phyloP scores from a whole-genome alignment of 2,888 invertebrate species.

The Hedya salicella region DNA sequence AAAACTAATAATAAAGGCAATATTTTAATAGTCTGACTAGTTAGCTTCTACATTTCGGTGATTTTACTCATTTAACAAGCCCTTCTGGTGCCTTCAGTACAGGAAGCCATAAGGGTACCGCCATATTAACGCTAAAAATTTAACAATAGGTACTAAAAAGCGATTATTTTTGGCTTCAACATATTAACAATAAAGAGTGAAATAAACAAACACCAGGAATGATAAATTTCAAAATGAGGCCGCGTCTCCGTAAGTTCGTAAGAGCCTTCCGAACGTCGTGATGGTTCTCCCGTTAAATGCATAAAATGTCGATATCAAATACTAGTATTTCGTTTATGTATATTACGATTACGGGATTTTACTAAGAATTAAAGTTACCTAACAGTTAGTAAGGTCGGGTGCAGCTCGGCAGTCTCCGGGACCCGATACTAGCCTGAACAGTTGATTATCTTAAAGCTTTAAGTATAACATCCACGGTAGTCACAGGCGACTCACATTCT shows the following conservation, averaged over 20 bases:
- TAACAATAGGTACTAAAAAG: slow-evolving; percentile 28
- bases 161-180: slow-evolving; percentile 41
- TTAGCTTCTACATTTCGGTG: slow-evolving; percentile 14
- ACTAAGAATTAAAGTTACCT: slow-evolving; percentile 27
- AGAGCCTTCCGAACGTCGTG: slow-evolving; percentile 10
- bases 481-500: slow-evolving; percentile 21
- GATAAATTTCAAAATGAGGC: slow-evolving; percentile 35
- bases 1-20: slow-evolving; percentile 24
- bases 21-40: slow-evolving; percentile 26
- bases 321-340: slow-evolving; percentile 16
- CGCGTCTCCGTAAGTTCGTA: slow-evolving; percentile 23
- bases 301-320: slow-evolving; percentile 24
- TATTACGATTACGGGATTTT: slow-evolving; percentile 23
- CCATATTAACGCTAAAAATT: slow-evolving; percentile 13
- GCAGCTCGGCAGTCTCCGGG: neutral
- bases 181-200: slow-evolving; percentile 34
- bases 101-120: slow-evolving; percentile 8
- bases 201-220: slow-evolving; percentile 40
- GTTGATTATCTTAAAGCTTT: slow-evolving; percentile 35
- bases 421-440: slow-evolving; percentile 13
- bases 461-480: slow-evolving; percentile 11
- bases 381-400: slow-evolving; percentile 21
- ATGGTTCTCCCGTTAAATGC: slow-evolving; percentile 30
- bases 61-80: slow-evolving; percentile 29
- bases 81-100: slow-evolving; percentile 9